Evolutionary conservation across 2,113 vertebrate genomes (phyloP).

Genomic region (Microtus oregoni): DNA sequence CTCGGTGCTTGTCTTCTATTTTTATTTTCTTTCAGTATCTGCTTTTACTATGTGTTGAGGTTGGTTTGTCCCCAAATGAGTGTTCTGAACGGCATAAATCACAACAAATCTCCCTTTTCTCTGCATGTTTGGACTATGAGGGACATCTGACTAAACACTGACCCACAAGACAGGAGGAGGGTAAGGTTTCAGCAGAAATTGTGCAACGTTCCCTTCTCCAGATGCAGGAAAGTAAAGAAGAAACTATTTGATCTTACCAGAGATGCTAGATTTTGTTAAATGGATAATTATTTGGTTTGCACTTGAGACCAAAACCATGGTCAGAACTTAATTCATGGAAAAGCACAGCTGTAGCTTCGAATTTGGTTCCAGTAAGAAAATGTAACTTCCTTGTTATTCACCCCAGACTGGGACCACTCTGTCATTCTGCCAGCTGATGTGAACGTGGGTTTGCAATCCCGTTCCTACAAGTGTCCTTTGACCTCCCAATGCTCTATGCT

Average conservation of each 20-base stretch:
- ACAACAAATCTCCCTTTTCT: not conserved
- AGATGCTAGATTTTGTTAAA: not conserved
- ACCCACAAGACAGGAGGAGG: not conserved
- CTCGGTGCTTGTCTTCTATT: not conserved
- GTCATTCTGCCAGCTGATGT: not conserved
- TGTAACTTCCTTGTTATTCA: not conserved
- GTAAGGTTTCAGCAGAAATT: not conserved
- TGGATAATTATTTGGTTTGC: not conserved
- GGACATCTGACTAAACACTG: not conserved
- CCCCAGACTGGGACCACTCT: not conserved
- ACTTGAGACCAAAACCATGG: not conserved
- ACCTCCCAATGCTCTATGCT: not conserved
- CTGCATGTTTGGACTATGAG: not conserved
- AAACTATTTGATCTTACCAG: not conserved
- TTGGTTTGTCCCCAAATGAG: not conserved
- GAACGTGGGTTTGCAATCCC: not conserved
- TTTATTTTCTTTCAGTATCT: slow-evolving; percentile 2
- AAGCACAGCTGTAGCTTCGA: not conserved
- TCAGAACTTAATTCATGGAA: not conserved
- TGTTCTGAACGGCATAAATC: not conserved
- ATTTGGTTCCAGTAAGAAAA: not conserved
- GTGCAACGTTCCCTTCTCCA: not conserved
- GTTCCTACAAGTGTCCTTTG: not conserved
- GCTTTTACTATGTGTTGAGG: not conserved
- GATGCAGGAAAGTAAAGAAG: not conserved